A percentile compares a stretch with the other conserved stretches of the same genome.
Evolutionary conservation across 2,888 invertebrate genomes (phyloP).

Genomic region (Ormia ochracea): DNA sequence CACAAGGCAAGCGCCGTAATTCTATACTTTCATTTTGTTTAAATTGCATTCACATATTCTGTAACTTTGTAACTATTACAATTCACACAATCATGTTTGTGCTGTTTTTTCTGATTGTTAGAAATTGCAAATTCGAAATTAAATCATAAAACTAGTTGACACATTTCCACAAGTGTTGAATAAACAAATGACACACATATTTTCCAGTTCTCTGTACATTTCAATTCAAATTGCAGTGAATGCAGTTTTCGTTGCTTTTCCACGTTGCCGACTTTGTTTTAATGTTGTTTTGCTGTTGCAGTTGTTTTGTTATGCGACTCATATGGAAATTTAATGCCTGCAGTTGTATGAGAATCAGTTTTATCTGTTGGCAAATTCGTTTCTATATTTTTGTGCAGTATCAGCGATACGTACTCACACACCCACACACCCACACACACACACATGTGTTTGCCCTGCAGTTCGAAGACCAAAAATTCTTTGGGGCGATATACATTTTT

Average conservation of each 20-base stretch:
- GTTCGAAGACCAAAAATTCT: neutral
- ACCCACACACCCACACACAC: neutral
- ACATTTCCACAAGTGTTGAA: conserved; percentile 54
- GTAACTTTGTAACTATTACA: neutral
- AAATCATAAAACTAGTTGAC: conserved; percentile 53
- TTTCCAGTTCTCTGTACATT: conserved; percentile 53
- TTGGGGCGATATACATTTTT: too few relatives aligned
- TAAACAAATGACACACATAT: conserved; percentile 59
- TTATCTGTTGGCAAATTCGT: conserved; percentile 25
- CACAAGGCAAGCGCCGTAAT: too few relatives aligned
- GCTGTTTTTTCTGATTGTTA: neutral
- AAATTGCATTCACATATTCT: neutral
- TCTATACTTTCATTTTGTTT: too few relatives aligned
- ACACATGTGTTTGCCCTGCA: neutral
- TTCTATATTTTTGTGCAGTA: neutral
- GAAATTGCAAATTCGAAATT: conserved; percentile 15
- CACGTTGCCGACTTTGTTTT: conserved; percentile 15
- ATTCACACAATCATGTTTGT: too few relatives aligned
- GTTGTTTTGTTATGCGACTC: conserved; percentile 25
- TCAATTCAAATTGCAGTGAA: conserved; percentile 57
- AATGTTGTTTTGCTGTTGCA: conserved; percentile 9
- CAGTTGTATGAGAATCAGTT: conserved; percentile 35
- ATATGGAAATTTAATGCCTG: conserved; percentile 47
- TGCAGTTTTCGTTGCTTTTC: conserved; percentile 31
- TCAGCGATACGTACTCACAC: neutral